Evolutionary conservation across 92 coral and sea anemone species (phyloP).

Genomic region (Palythoa grandis): DNA sequence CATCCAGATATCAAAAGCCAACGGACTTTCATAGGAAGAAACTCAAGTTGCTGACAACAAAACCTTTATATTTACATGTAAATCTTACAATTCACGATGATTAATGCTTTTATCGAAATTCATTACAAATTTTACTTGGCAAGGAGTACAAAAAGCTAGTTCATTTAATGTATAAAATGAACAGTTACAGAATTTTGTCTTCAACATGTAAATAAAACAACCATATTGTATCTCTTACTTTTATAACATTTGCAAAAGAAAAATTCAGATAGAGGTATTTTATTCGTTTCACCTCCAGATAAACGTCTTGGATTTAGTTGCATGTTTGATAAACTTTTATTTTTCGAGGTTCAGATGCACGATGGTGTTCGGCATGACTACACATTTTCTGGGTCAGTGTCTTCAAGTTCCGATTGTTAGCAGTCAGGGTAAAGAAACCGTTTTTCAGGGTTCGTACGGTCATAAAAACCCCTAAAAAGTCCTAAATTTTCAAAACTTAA

Average conservation of each 20-base stretch:
- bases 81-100: conserved; percentile 89
- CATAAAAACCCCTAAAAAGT: no score
- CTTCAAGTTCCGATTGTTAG: no score
- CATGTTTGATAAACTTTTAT: no score
- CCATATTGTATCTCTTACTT: background rate
- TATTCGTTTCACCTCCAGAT: no score
- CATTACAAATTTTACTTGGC: background rate
- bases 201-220: background rate
- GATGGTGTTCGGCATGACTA: no score
- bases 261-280: background rate
- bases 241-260: no score
- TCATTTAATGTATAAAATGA: background rate
- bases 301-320: no score
- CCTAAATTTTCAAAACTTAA: no score
- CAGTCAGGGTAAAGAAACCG: no score
- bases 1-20: conserved; percentile 88
- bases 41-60: conserved; percentile 79
- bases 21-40: conserved; percentile 90
- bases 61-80: conserved; percentile 84
- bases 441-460: no score
- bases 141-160: background rate
- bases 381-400: no score
- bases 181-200: background rate
- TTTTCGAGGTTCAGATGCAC: no score
- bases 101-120: conserved; percentile 9